Percentiles rank a stretch among this genome's conserved stretches.
phyloP scores from a whole-genome alignment of 2,113 vertebrate species.

The Stigmatopora nigra region DNA sequence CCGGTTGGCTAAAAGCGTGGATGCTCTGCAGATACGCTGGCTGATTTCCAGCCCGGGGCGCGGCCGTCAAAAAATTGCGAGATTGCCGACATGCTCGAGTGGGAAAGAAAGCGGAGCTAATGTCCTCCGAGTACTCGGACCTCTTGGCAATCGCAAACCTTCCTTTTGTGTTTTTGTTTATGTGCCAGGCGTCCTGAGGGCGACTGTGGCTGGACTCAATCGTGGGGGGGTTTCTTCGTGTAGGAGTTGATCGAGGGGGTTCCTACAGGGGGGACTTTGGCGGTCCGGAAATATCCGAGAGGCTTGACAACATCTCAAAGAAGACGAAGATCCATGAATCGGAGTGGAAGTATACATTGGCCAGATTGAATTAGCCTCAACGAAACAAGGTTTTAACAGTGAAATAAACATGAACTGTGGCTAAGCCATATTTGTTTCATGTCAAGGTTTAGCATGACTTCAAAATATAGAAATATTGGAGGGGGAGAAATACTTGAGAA shows the following conservation, averaged over 20 bases:
- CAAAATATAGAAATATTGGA: no score
- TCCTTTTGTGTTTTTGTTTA: constrained; percentile 17
- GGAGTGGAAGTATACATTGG: background rate
- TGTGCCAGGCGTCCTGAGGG: constrained; percentile 14
- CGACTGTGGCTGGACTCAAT: constrained; percentile 5
- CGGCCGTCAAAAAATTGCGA: constrained; percentile 53
- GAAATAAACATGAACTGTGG: background rate
- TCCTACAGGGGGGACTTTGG: constrained; percentile 38
- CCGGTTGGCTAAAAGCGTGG: constrained; percentile 27
- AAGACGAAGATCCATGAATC: background rate
- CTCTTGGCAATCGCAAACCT: constrained; percentile 22
- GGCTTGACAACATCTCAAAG: constrained; percentile 38
- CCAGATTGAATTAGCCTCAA: background rate
- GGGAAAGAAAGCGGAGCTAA: constrained; percentile 44
- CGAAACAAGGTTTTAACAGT: background rate
- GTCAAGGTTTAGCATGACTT: background rate
- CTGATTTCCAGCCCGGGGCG: constrained; percentile 49
- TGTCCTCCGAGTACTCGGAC: constrained; percentile 55
- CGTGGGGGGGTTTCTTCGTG: constrained; percentile 29
- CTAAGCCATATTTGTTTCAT: background rate
- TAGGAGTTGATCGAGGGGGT: constrained; percentile 24
- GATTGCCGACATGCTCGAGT: constrained; percentile 55
- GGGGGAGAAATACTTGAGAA: no score
- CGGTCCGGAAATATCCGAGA: constrained; percentile 40
- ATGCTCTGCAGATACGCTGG: constrained; percentile 40